Percentiles rank a stretch among this genome's conserved stretches.
Conservation (phyloP, 1,140 invertebrate species). For the Drosophila teissieri region DNA sequence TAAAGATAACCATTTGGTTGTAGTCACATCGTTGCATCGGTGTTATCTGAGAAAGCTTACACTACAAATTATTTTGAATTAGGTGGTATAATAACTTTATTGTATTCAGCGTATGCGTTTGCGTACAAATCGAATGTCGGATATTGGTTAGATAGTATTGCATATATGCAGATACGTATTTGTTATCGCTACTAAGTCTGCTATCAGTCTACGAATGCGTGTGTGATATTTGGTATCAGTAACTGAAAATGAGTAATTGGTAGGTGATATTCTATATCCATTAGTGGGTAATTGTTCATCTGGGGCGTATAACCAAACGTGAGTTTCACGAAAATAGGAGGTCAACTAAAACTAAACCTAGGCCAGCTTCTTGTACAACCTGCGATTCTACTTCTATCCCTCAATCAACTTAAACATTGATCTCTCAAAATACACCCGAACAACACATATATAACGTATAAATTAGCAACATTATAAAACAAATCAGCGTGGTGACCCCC, state of each 20-base stretch:
- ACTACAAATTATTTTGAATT: not conserved
- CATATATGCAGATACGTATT: slow-evolving; percentile 33
- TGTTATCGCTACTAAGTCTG: slow-evolving; percentile 61
- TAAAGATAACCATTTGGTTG: not conserved
- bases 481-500: slow-evolving; percentile 25
- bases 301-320: slow-evolving; percentile 7
- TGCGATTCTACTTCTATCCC: slow-evolving; percentile 41
- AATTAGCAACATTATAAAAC: slow-evolving; percentile 37
- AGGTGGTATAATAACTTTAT: slow-evolving; percentile 56
- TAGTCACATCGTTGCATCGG: not conserved
- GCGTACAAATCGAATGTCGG: slow-evolving; percentile 73
- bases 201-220: slow-evolving; percentile 79
- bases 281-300: slow-evolving; percentile 5
- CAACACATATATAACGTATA: slow-evolving; percentile 37
- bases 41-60: not conserved
- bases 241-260: slow-evolving; percentile 10
- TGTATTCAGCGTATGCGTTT: slow-evolving; percentile 44
- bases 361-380: slow-evolving; percentile 63
- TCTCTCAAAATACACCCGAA: slow-evolving; percentile 10
- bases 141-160: slow-evolving; percentile 47
- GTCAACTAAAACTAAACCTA: slow-evolving; percentile 51
- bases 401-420: slow-evolving; percentile 4
- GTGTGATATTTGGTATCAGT: slow-evolving; percentile 30
- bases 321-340: not conserved
- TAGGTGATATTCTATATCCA: slow-evolving; percentile 7